These are phyloP conservation scores for Ia io DNA, from an alignment of 2,113 vertebrate genomes.

Conservation along the genomic window DNA sequence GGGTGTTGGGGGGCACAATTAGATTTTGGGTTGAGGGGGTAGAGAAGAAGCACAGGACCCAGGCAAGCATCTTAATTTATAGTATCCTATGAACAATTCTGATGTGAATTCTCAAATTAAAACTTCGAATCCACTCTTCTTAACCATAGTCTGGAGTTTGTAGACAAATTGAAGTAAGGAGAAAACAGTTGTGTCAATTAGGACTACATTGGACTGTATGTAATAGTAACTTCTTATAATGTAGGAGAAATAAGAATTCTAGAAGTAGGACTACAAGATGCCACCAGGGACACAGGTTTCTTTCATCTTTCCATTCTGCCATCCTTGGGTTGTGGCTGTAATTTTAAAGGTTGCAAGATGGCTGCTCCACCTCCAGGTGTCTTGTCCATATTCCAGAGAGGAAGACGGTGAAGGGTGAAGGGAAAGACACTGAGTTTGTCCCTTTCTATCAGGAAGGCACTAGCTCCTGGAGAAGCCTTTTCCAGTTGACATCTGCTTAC, in stretches of 20 bases:
- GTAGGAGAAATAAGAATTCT: constrained; percentile 17
- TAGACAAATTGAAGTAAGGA: background rate
- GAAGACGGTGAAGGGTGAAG: background rate
- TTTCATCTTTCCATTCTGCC: background rate
- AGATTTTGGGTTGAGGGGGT: background rate
- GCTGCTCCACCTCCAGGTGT: background rate
- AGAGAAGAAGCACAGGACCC: background rate
- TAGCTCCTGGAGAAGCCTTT: background rate
- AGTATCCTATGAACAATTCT: background rate
- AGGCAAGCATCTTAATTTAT: constrained; percentile 10
- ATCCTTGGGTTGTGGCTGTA: background rate
- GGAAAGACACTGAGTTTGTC: background rate
- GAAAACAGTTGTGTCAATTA: background rate
- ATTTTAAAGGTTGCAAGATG: background rate
- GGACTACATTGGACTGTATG: background rate
- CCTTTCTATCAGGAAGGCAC: background rate
- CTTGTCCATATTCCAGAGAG: background rate
- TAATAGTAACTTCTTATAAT: background rate
- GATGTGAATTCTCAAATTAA: constrained; percentile 12
- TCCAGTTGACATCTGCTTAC: background rate
- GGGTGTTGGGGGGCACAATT: background rate
- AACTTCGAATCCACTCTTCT: background rate
- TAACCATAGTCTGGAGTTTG: background rate
- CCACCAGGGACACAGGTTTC: background rate
- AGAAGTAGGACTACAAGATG: background rate